phyloP scores from a whole-genome alignment of 2,888 invertebrate species.

The Cataglyphis albicans region DNA sequence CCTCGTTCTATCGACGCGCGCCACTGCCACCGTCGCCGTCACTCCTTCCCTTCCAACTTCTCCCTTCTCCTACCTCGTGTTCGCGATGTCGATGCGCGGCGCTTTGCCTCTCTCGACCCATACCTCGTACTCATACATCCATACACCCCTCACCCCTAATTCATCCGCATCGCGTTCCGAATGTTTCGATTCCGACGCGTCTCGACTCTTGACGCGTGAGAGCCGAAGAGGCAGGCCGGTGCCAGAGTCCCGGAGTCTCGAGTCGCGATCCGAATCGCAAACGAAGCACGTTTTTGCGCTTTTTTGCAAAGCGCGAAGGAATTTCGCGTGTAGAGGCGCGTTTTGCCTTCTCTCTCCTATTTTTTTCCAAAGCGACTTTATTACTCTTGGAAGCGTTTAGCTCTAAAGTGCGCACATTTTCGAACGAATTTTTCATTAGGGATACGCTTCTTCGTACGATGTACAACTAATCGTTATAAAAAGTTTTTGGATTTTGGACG shows the following conservation, averaged over 20 bases:
- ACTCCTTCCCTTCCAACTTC: not conserved
- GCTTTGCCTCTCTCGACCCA: conserved; percentile 7
- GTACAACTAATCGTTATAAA: not conserved
- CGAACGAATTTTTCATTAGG: not conserved
- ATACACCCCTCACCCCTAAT: too few relatives aligned
- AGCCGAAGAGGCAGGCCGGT: not conserved
- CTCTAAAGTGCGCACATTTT: not conserved
- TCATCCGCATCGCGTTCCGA: not conserved
- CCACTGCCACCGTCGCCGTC: too few relatives aligned
- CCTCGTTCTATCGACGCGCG: not conserved
- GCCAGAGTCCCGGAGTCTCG: too few relatives aligned
- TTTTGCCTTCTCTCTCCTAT: not conserved
- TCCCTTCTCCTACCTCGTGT: not conserved
- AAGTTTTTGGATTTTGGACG: too few relatives aligned
- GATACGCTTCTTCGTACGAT: not conserved
- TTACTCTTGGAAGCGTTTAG: not conserved
- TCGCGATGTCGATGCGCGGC: conserved; percentile 25
- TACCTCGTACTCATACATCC: too few relatives aligned
- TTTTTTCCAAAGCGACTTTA: not conserved
- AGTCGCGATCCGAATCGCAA: conserved; percentile 18
- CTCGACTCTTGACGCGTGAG: not conserved
- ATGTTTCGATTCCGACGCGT: not conserved
- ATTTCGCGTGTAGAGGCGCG: not conserved
- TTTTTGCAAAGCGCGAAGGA: not conserved
- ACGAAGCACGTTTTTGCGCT: conserved; percentile 2